Conservation (phyloP, 2,797 vertebrate genomes). For the Thripadectes ignobilis region DNA sequence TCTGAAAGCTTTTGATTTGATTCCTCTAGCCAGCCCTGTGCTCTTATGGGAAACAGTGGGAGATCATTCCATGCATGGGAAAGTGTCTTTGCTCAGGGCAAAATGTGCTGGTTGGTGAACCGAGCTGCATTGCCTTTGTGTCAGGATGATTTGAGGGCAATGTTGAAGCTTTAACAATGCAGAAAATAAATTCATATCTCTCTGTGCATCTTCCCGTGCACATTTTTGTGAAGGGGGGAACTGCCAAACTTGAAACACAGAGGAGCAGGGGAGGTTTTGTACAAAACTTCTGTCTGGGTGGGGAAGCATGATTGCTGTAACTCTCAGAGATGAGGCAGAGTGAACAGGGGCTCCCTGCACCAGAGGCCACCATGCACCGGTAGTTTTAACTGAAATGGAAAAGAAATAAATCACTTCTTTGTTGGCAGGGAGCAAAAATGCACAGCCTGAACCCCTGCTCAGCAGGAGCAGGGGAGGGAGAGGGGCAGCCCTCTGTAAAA, state of each 20-base stretch:
- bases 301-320: background rate
- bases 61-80: constrained; percentile 75
- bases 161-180: constrained; percentile 79
- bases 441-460: background rate
- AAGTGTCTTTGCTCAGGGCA: constrained; percentile 80
- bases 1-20: constrained; percentile 68
- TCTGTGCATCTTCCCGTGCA: background rate
- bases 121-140: constrained; percentile 73
- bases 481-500: background rate
- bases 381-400: background rate
- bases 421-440: background rate
- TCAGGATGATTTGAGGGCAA: constrained; percentile 74
- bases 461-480: background rate
- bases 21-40: constrained; percentile 73
- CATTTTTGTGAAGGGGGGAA: background rate
- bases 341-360: background rate
- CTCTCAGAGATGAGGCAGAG: background rate
- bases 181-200: constrained; percentile 75
- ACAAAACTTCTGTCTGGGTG: constrained; percentile 8
- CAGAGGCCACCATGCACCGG: background rate
- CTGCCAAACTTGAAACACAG: background rate
- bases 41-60: constrained; percentile 87
- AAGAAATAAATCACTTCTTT: background rate
- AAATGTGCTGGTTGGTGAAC: constrained; percentile 75
- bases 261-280: background rate